Conservation (phyloP, 2,888 invertebrate species). For the Epistrophe eligans region DNA sequence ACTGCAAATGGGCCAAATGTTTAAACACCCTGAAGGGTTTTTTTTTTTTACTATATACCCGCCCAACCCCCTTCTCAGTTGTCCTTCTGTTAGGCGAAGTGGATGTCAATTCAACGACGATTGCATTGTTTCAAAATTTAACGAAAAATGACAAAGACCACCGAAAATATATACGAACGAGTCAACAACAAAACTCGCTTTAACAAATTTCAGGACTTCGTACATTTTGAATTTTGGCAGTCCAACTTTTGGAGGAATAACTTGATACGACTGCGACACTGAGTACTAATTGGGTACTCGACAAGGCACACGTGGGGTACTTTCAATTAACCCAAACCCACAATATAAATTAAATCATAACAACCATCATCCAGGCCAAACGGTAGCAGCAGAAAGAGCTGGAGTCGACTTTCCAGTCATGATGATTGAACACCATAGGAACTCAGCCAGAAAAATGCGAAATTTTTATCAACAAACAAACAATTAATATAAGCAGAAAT, state of each 20-base stretch:
- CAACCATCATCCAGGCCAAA: neutral
- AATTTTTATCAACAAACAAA: conserved; percentile 48
- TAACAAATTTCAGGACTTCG: conserved; percentile 27
- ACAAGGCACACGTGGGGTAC: conserved; percentile 57
- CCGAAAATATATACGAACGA: neutral
- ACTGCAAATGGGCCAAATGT: conserved; percentile 60
- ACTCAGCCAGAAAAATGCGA: conserved; percentile 48
- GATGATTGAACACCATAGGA: conserved; percentile 5
- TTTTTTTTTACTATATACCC: conserved; percentile 15
- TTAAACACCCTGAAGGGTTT: conserved; percentile 46
- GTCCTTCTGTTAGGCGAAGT: conserved; percentile 12
- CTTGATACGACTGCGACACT: conserved; percentile 8
- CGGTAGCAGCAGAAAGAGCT: neutral
- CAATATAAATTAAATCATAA: conserved; percentile 33
- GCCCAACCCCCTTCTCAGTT: neutral
- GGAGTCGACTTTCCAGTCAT: neutral
- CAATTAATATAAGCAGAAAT: conserved; percentile 28
- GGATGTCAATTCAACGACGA: conserved; percentile 64
- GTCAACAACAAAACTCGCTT: conserved; percentile 20
- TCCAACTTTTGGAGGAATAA: conserved; percentile 24
- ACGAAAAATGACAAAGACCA: conserved; percentile 10
- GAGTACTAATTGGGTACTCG: conserved; percentile 69
- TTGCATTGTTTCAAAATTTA: conserved; percentile 57
- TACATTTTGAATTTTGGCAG: conserved; percentile 20
- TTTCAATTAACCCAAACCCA: neutral